Percentiles rank a stretch among this genome's conserved stretches.
phyloP scores from a whole-genome alignment of 2,797 vertebrate genomes.

The Artibeus lituratus region DNA sequence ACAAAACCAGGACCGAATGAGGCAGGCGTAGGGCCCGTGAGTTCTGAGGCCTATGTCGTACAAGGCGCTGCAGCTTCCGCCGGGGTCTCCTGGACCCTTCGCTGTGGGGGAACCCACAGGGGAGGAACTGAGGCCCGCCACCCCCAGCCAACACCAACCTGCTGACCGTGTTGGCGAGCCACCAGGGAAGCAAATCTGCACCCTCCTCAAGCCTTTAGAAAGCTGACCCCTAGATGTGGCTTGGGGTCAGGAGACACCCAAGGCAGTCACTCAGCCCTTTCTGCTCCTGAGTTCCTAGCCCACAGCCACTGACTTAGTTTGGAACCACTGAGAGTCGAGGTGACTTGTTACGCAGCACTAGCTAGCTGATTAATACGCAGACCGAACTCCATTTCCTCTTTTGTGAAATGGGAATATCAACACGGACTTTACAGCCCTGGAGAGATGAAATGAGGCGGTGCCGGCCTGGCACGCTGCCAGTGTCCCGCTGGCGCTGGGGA shows the following conservation, averaged over 20 bases:
- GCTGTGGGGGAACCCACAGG: neutral
- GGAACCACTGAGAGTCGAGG: neutral
- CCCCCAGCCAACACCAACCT: neutral
- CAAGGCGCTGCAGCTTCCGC: neutral
- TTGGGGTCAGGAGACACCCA: neutral
- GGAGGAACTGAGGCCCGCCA: neutral
- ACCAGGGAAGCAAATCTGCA: neutral
- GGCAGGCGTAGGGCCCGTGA: neutral
- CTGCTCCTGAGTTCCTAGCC: neutral
- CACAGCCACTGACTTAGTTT: neutral
- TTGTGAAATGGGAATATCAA: neutral
- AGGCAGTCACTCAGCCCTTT: neutral
- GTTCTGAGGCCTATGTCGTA: neutral
- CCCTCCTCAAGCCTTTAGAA: neutral
- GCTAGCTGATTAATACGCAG: neutral
- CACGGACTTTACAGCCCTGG: neutral
- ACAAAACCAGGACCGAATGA: neutral
- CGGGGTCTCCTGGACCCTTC: neutral
- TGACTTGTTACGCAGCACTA: neutral
- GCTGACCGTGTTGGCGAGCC: neutral
- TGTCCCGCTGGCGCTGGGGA: neutral
- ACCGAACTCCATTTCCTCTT: neutral
- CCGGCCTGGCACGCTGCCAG: neutral
- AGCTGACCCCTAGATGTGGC: neutral
- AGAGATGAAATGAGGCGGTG: neutral